Percentiles rank a stretch among this genome's conserved stretches.
Evolutionary conservation across 2,113 vertebrate genomes (phyloP).

Genomic region (Bathybates hornii): DNA sequence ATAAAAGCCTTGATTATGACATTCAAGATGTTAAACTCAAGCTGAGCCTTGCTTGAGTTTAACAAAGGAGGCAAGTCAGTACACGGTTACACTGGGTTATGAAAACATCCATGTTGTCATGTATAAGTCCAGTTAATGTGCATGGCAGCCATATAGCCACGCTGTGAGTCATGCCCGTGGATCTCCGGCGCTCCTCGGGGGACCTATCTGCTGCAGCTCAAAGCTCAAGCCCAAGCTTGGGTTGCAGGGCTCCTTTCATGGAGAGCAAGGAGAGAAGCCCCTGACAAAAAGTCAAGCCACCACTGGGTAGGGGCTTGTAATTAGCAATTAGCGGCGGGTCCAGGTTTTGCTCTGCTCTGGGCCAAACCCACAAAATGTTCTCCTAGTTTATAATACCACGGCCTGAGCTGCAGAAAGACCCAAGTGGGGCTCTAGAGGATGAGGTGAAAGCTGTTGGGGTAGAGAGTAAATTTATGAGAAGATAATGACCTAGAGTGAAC

Average conservation of each 20-base stretch:
- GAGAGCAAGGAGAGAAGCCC: conserved; percentile 66
- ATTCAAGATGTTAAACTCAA: conserved; percentile 26
- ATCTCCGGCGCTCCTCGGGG: conserved; percentile 56
- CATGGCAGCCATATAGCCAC: conserved; percentile 50
- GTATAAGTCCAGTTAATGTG: conserved; percentile 60
- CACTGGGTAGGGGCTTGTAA: conserved; percentile 75
- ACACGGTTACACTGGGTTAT: conserved; percentile 45
- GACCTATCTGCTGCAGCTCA: conserved; percentile 58
- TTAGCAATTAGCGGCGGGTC: conserved; percentile 79
- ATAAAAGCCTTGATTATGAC: conserved; percentile 25
- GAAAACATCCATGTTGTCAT: conserved; percentile 56
- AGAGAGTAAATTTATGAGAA: conserved; percentile 65
- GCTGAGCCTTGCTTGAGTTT: not conserved
- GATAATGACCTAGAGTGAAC: conserved; percentile 60
- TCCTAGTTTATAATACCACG: conserved; percentile 70
- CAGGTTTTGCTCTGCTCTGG: conserved; percentile 68
- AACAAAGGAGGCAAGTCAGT: conserved; percentile 29
- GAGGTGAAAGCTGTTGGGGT: conserved; percentile 47
- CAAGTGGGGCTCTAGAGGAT: conserved; percentile 44
- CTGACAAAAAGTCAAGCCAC: conserved; percentile 73
- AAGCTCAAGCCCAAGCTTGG: conserved; percentile 47
- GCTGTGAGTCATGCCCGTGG: conserved; percentile 61
- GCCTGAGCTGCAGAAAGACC: conserved; percentile 59
- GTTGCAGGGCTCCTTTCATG: conserved; percentile 66
- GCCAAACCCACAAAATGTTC: conserved; percentile 80